phyloP scores from a whole-genome alignment of 2,797 vertebrate species.

The Merluccius polli region DNA sequence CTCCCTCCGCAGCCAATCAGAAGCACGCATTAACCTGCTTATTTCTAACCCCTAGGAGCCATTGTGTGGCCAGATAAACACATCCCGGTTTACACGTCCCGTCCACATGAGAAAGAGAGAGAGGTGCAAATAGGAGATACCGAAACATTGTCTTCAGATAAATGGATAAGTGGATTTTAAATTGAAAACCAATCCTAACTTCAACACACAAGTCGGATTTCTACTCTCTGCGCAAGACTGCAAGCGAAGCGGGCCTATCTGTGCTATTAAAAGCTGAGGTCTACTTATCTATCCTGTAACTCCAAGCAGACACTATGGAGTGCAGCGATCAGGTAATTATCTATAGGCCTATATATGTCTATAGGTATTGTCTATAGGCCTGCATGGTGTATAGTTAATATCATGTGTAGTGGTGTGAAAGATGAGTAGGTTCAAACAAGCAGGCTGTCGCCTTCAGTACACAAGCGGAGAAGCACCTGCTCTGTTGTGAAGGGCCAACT shows the following conservation, averaged over 20 bases:
- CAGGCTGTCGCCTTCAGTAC: neutral
- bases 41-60: neutral
- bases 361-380: too few species aligned
- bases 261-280: neutral
- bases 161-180: neutral
- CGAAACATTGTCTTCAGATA: neutral
- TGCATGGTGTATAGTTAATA: neutral
- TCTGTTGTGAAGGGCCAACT: neutral
- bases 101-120: neutral
- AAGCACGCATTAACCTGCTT: neutral
- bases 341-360: too few species aligned
- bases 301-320: slow-evolving; percentile 53
- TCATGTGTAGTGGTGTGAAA: neutral
- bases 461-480: neutral
- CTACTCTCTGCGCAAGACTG: neutral
- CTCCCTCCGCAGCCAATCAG: neutral
- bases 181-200: neutral
- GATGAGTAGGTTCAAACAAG: neutral
- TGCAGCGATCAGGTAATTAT: slow-evolving; percentile 62
- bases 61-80: neutral
- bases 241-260: neutral
- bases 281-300: neutral
- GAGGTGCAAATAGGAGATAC: neutral
- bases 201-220: neutral
- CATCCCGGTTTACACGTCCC: neutral